Evolutionary conservation across 2,797 vertebrate species (phyloP), one percentile per base, ranked within the genome.

Genomic region (Gastrophryne carolinensis): DNA sequence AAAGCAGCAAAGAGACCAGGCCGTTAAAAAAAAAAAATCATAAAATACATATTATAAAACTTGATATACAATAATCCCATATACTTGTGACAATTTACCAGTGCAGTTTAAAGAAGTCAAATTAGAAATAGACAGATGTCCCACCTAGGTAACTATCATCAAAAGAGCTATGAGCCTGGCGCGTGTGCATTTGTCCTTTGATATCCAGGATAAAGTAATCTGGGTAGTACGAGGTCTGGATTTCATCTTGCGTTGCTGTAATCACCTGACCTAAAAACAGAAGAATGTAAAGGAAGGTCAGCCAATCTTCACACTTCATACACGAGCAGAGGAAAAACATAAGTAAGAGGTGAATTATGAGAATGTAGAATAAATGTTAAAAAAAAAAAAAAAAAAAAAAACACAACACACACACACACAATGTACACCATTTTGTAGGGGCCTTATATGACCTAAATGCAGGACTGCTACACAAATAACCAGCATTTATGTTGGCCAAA

Each of bases 61-160:
- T n/a, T n/a, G n/a, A n/a, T n/a, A n/a, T n/a, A n/a, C n/a, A n/a
- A n/a, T n/a, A n/a, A n/a, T n/a, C n/a, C n/a, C n/a, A n/a, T n/a
- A n/a, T n/a, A n/a, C n/a, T n/a, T n/a, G n/a, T n/a, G n/a, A n/a
- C n/a, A n/a, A n/a, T n/a, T n/a, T n/a, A n/a, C n/a, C n/a, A n/a
- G n/a, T n/a, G n/a, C 2, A 47, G 15, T 17, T n/a, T 47, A 47
- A 47, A 47, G 19, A 47, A n/a, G n/a, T n/a, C 41, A 13, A 47
- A 3, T 47, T 47, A 17, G 19, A 1, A 47, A 47, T n/a, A 47
- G 13, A 3, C 2, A 21, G 8, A 12, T 26, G 21, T 23, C 44
- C 81, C 82, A 95, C 95, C 96, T 85, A 95, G 88, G 80, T 95
- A 97, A 85, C 89, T 96, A 89, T 98, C 94, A 12, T 97, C 95